phyloP scores from a whole-genome alignment of 2,888 invertebrate species.

The Aphidius colemani region DNA sequence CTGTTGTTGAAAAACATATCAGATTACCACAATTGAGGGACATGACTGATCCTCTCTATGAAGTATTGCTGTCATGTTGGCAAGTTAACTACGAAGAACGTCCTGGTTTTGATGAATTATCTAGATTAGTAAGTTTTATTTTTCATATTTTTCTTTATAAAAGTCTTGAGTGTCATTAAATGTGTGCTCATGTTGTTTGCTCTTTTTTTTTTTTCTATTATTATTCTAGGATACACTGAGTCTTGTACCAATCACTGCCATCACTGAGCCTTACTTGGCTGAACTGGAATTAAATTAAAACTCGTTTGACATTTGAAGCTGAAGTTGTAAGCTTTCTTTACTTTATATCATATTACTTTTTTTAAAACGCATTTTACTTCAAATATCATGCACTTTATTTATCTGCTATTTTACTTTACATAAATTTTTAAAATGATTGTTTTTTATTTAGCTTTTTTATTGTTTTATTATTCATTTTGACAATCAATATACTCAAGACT shows the following conservation, averaged over 20 bases:
- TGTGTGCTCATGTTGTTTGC: background rate
- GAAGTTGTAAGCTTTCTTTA: too few relatives aligned
- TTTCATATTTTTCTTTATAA: too few relatives aligned
- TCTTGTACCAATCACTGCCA: constrained; percentile 57
- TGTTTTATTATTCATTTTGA: too few relatives aligned
- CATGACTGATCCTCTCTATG: constrained; percentile 79
- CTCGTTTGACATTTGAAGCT: constrained; percentile 2
- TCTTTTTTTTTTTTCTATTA: constrained; percentile 21
- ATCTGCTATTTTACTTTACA: too few relatives aligned
- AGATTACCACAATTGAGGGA: constrained; percentile 76
- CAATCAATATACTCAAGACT: too few relatives aligned
- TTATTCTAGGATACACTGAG: constrained; percentile 53
- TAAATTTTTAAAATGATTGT: too few relatives aligned
- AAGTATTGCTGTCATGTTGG: constrained; percentile 84
- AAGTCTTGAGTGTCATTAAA: too few relatives aligned
- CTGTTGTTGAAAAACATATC: constrained; percentile 71
- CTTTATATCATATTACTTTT: background rate
- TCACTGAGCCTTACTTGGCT: constrained; percentile 53
- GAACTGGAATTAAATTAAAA: constrained; percentile 53
- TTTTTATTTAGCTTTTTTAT: too few relatives aligned
- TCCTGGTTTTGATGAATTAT: constrained; percentile 71
- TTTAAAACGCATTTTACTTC: too few relatives aligned
- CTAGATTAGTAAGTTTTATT: constrained; percentile 54
- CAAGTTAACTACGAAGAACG: constrained; percentile 80
- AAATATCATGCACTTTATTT: too few relatives aligned